A percentile compares a stretch with the other conserved stretches of the same genome.
These are phyloP conservation scores for Melanotus villosus DNA, from an alignment of 2,888 invertebrate species.

Conservation along the genomic window DNA sequence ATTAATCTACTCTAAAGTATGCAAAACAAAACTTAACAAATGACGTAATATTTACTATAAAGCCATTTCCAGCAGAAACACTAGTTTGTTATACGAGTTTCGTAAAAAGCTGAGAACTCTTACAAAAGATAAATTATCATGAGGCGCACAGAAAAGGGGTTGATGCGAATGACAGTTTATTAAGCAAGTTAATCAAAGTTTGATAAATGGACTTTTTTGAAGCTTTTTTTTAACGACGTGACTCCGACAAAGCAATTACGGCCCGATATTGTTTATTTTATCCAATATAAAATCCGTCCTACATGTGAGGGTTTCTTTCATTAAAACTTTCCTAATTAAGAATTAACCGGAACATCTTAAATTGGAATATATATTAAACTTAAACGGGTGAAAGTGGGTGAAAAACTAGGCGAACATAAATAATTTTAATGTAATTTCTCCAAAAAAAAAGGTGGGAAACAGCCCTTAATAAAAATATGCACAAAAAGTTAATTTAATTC, in stretches of 20 bases:
- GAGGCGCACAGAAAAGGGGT: constrained; percentile 46
- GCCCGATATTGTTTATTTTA: constrained; percentile 36
- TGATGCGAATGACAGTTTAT: constrained; percentile 53
- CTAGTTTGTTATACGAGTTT: constrained; percentile 20
- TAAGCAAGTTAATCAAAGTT: constrained; percentile 54
- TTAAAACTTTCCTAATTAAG: constrained; percentile 34
- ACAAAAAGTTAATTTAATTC: constrained; percentile 39
- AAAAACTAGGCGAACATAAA: constrained; percentile 27
- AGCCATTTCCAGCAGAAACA: neutral
- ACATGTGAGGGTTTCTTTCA: constrained; percentile 7
- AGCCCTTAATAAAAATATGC: constrained; percentile 29
- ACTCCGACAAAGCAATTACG: constrained; percentile 39
- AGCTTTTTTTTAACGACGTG: constrained; percentile 31
- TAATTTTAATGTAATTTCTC: constrained; percentile 33
- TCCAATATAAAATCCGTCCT: constrained; percentile 4
- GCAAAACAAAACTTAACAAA: too few species aligned
- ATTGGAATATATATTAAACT: neutral
- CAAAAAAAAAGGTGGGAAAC: constrained; percentile 15
- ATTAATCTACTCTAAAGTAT: too few species aligned
- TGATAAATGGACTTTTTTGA: constrained; percentile 50
- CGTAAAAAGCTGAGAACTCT: constrained; percentile 32
- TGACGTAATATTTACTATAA: too few species aligned
- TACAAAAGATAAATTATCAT: constrained; percentile 49
- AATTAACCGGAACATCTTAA: constrained; percentile 17
- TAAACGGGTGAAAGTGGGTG: neutral